A percentile compares a stretch with the other conserved stretches of the same genome.
Evolutionary conservation across 2,797 vertebrate species (phyloP).

Genomic region (Neomorphus geoffroyi): DNA sequence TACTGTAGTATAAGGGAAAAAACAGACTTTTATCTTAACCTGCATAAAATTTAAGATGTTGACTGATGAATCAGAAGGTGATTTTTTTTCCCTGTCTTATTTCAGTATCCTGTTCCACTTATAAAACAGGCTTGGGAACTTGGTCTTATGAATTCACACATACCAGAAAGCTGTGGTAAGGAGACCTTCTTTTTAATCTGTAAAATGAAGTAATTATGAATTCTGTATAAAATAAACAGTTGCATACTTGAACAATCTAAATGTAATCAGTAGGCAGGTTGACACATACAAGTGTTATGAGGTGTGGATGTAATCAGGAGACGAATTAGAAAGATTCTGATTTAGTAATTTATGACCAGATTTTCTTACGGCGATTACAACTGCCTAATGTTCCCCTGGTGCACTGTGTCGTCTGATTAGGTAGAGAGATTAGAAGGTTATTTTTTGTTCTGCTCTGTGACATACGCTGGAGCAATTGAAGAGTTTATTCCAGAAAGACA

Average conservation of each 20-base stretch:
- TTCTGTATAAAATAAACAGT: background rate
- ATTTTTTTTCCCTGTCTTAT: background rate
- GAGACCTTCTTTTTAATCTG: background rate
- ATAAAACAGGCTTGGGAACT: slow-evolving; percentile 93
- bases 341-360: background rate
- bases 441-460: background rate
- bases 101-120: slow-evolving; percentile 88
- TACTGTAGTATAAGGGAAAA: background rate
- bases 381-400: background rate
- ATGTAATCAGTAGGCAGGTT: background rate
- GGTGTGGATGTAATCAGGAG: background rate
- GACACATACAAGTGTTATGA: background rate
- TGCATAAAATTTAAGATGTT: background rate
- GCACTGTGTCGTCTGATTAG: background rate
- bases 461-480: background rate
- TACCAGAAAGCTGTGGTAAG: slow-evolving; percentile 87
- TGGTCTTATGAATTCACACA: slow-evolving; percentile 88
- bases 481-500: background rate
- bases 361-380: background rate
- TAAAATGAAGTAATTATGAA: background rate
- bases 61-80: background rate
- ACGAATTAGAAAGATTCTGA: background rate
- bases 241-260: background rate
- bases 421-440: background rate
- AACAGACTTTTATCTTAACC: background rate